Conservation (phyloP, 2,113 vertebrate genomes). For the Ctenodactylus gundi region DNA sequence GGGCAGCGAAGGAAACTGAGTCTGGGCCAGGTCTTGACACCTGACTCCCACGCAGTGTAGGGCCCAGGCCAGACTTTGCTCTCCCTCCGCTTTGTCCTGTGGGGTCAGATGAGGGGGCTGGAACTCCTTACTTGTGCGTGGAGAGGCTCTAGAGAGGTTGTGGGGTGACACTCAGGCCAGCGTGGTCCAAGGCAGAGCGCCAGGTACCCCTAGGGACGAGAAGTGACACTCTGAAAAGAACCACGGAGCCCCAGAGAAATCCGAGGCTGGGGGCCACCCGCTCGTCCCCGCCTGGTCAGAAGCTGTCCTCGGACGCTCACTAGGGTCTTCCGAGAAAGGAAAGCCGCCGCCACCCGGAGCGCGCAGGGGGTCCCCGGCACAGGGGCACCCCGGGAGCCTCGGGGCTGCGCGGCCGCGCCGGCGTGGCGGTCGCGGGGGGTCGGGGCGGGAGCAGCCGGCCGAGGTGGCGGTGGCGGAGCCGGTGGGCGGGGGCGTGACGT, state of each 20-base stretch:
- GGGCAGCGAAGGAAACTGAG: background rate
- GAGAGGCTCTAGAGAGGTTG: too few species aligned
- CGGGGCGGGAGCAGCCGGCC: slow-evolving; percentile 7
- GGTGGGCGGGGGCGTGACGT: slow-evolving; percentile 80
- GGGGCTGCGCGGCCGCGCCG: background rate
- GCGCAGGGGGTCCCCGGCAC: background rate
- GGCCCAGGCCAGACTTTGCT: background rate
- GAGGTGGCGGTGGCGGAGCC: slow-evolving; percentile 19
- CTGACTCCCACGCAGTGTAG: too few species aligned
- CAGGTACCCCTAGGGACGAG: background rate
- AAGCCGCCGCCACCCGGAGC: background rate
- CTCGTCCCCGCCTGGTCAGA: background rate
- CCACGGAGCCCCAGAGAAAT: background rate
- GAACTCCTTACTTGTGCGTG: fast-evolving
- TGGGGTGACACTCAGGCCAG: too few species aligned
- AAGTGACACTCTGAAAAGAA: background rate
- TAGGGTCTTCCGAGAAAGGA: background rate
- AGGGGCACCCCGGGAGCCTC: background rate
- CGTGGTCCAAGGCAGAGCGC: too few species aligned
- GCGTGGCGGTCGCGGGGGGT: slow-evolving; percentile 27
- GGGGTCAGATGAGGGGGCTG: too few species aligned
- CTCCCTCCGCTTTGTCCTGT: background rate
- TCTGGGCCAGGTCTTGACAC: background rate
- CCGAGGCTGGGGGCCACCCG: too few species aligned
- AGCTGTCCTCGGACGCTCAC: background rate